Base-by-base conservation (phyloP, 2,888 invertebrate genomes). In the Iphiclides podalirius region DNA sequence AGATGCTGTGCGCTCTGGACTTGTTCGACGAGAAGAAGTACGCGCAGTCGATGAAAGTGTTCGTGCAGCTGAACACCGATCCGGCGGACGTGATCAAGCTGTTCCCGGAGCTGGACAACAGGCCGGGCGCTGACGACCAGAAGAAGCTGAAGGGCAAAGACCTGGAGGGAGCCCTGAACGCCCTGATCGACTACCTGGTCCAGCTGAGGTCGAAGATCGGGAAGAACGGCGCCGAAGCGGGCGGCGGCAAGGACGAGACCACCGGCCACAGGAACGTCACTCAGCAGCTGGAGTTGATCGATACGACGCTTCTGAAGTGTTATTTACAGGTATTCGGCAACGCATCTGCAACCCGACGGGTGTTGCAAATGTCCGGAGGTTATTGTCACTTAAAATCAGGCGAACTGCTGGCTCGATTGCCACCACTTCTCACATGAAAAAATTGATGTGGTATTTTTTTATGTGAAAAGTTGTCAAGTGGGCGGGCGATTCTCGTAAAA, bases 231-330 rank as follows among this genome's bases (percentile, higher is more conserved):
- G 57, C 49, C 1, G 55, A 76, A 0, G 54, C 56, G 1, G 57
- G 62, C 15, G 52, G 59, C 0, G 67, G 66, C 52, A 72, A 55
- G 11, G 63, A 62, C 58, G 61, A 60, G 3, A 16, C 53, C 0
- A 60, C 60, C 1, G 66, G 65, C 37, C 79, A 76, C 51, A 75
- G 81, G 47, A 85, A 78, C 48, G 66, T 79, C 0, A 61, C 73
- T 12, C 82, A 87, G 52, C 83, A 82, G 52, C 50, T 98, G 52
- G 97, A 98, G 77, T 95, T 99, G 47, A 98, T 99, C 52, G 99
- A 99, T 74, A 99, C 99, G 0, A 98, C 98, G 0, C 86, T 99
- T 42, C 89, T 99, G 7, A 99, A 99, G 79, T 99, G 99, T 72
- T 99, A 99, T 83, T 90, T 99, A 51, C 95, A 96, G 92, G 96